phyloP scores from a whole-genome alignment of 2,797 vertebrate species.

The Myripristis murdjan region DNA sequence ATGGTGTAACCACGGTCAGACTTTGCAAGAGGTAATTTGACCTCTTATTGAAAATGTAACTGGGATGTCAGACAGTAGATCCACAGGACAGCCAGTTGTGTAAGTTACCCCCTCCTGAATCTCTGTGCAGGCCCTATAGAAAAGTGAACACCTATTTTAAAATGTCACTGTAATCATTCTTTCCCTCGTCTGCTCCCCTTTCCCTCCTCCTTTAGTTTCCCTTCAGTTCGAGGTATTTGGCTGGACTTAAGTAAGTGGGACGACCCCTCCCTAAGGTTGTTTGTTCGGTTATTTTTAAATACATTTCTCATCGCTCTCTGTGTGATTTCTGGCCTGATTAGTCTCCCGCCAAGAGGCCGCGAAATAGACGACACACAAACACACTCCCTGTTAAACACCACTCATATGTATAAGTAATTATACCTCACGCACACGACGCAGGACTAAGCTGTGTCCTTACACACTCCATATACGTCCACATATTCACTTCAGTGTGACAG shows the following conservation, averaged over 20 bases:
- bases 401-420: background rate
- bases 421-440: background rate
- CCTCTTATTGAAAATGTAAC: background rate
- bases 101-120: no score
- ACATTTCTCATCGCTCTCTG: constrained; percentile 56
- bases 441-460: background rate
- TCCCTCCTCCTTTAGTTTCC: constrained; percentile 9
- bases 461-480: constrained; percentile 14
- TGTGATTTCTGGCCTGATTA: constrained; percentile 70
- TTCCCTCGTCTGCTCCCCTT: background rate
- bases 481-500: background rate
- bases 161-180: background rate
- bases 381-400: constrained; percentile 3
- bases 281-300: constrained; percentile 74
- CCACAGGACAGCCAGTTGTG: no score
- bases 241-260: constrained; percentile 63
- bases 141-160: background rate
- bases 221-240: constrained; percentile 23
- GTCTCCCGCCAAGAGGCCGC: constrained; percentile 44
- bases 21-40: background rate
- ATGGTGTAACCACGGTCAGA: background rate
- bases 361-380: constrained; percentile 38
- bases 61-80: background rate
- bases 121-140: background rate
- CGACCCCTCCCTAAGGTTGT: constrained; percentile 60